Evolutionary conservation across 2,113 vertebrate genomes (phyloP).

Genomic region (Chunga burmeisteri): DNA sequence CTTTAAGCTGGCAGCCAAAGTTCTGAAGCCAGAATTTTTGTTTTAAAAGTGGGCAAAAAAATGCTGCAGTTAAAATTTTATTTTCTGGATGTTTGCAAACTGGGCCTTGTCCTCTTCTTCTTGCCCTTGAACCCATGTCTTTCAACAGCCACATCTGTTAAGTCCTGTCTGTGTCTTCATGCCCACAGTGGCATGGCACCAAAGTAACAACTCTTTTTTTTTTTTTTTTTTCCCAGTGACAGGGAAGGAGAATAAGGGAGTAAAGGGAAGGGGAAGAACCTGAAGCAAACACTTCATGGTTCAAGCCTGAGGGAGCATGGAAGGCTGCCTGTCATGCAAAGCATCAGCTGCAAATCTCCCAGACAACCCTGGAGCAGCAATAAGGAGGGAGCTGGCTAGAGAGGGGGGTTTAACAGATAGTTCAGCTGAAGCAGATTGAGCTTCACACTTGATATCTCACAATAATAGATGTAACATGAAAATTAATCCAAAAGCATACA

Average conservation of each 20-base stretch:
- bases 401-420: background rate
- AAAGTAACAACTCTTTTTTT: background rate
- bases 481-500: background rate
- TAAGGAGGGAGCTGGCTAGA: background rate
- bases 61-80: background rate
- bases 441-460: background rate
- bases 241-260: background rate
- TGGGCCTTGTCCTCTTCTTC: background rate
- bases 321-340: background rate
- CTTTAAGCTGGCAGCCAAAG: background rate
- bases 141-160: background rate
- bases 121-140: background rate
- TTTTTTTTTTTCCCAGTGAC: background rate
- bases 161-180: background rate
- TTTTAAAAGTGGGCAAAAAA: background rate
- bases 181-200: background rate
- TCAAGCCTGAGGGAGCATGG: background rate
- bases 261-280: background rate
- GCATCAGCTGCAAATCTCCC: background rate
- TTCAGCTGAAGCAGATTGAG: background rate
- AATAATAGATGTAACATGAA: background rate
- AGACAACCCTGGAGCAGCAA: background rate
- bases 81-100: background rate
- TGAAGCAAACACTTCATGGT: background rate
- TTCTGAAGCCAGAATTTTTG: background rate